A percentile compares a stretch with the other conserved stretches of the same genome.
Conservation (phyloP, 1,140 invertebrate genomes). For the Metaphire vulgaris region DNA sequence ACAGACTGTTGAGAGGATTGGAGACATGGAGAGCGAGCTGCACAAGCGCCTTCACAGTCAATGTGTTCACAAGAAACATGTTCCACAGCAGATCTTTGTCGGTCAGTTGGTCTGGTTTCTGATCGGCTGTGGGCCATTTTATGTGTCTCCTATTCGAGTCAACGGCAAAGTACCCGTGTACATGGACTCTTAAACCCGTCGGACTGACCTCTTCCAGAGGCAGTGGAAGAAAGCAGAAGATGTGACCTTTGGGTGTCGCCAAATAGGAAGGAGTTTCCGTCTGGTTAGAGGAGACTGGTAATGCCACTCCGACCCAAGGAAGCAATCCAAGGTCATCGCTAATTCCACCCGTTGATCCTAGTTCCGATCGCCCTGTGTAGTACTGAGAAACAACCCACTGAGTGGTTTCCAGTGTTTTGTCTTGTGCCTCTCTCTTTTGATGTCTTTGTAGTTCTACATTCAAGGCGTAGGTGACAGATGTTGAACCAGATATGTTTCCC, state of each 20-base stretch:
- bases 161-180: conserved; percentile 27
- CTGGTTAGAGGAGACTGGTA: not conserved
- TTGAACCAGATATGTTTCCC: not conserved
- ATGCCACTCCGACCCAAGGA: conserved; percentile 17
- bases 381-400: conserved; percentile 15
- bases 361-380: conserved; percentile 5
- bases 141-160: conserved; percentile 24
- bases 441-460: not conserved
- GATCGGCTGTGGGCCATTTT: conserved; percentile 26
- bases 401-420: conserved; percentile 9
- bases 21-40: not conserved
- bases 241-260: conserved; percentile 20
- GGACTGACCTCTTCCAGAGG: conserved; percentile 22
- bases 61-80: conserved; percentile 12
- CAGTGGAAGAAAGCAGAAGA: conserved; percentile 29
- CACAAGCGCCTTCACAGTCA: not conserved
- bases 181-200: conserved; percentile 21
- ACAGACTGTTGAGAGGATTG: not conserved
- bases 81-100: conserved; percentile 25
- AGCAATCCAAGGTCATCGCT: not conserved
- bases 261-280: not conserved
- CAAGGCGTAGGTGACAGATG: conserved; percentile 2
- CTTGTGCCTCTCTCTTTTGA: too few relatives aligned
- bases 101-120: not conserved
- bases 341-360: not conserved